Evolutionary conservation across 2,113 vertebrate species (phyloP).

Genomic region (Calypte anna): DNA sequence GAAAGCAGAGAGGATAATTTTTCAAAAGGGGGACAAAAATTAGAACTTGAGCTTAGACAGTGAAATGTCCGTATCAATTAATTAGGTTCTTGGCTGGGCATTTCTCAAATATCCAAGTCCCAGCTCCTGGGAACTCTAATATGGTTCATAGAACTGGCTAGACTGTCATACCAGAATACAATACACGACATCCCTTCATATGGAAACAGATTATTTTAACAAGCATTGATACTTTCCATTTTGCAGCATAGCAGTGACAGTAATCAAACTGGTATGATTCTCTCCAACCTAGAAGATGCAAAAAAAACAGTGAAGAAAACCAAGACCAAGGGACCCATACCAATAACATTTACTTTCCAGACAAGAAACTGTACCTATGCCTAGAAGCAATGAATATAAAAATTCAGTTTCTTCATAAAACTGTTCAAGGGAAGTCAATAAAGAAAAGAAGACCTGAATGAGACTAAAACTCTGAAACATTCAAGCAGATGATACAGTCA

Average conservation of each 20-base stretch:
- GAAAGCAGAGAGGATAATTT: background rate
- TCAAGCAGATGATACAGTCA: background rate
- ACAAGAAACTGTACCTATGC: background rate
- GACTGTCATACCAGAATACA: background rate
- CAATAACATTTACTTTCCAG: background rate
- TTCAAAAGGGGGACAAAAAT: background rate
- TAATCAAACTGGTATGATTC: background rate
- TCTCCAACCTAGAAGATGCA: background rate
- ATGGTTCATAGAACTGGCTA: background rate
- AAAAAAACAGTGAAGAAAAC: background rate
- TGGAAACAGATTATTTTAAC: background rate
- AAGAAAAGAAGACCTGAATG: background rate
- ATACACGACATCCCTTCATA: background rate
- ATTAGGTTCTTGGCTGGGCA: background rate
- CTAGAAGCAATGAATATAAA: background rate
- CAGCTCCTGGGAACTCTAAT: background rate
- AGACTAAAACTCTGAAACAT: background rate
- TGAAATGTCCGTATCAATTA: background rate
- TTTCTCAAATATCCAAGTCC: background rate
- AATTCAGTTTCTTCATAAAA: background rate
- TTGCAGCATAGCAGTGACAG: background rate
- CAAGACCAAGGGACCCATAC: background rate
- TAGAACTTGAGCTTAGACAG: background rate
- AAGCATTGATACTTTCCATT: background rate
- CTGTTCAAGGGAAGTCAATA: background rate